Conservation (phyloP, 2,888 invertebrate genomes). For the Hypercompe scribonia region DNA sequence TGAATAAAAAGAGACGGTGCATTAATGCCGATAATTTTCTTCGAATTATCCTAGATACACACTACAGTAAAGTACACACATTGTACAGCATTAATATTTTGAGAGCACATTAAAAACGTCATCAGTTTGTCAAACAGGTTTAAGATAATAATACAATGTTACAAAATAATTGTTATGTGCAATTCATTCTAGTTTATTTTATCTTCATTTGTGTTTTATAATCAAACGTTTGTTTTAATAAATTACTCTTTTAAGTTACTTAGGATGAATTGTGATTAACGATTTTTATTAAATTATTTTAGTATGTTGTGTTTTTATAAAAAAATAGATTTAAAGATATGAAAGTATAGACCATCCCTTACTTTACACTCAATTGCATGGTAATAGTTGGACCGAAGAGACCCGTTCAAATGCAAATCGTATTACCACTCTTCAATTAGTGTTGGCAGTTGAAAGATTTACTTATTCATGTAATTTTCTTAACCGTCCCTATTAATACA, state of each 20-base stretch:
- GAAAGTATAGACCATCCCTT: constrained; percentile 15
- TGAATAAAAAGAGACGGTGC: constrained; percentile 36
- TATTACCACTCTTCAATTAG: constrained; percentile 35
- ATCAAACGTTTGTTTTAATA: not conserved
- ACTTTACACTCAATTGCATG: constrained; percentile 70
- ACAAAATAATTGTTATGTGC: not conserved
- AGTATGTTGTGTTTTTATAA: no score
- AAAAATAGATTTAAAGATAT: not conserved
- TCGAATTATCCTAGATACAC: constrained; percentile 33
- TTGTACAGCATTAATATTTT: not conserved
- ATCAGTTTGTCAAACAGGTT: not conserved
- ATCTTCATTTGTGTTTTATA: not conserved
- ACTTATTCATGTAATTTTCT: not conserved
- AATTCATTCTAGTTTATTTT: not conserved
- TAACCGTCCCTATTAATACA: not conserved
- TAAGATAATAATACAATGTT: not conserved
- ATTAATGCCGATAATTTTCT: constrained; percentile 51
- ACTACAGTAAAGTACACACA: not conserved
- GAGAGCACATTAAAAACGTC: not conserved
- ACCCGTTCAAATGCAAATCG: constrained; percentile 54
- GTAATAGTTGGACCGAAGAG: constrained; percentile 57
- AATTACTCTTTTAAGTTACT: not conserved
- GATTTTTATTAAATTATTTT: no score
- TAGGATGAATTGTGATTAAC: no score
- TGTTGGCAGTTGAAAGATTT: constrained; percentile 23